Evolutionary conservation across 2,113 vertebrate species (phyloP), one percentile per base, ranked within the genome.

Genomic region (Podocnemis expansa): DNA sequence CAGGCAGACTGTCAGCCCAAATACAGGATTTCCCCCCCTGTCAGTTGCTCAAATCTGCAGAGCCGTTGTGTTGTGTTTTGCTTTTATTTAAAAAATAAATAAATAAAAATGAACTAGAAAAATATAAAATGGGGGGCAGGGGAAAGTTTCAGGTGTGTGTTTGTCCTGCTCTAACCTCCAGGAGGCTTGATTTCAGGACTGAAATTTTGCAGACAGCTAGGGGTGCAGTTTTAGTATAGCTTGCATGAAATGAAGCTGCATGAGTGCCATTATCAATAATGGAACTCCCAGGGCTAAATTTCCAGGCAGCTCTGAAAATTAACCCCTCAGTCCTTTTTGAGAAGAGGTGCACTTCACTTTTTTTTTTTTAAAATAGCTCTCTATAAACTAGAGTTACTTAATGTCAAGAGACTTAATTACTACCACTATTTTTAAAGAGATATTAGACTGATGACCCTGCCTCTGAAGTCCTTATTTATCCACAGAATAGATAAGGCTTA

Each of bases 231-330:
- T 94, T 94, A 94, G 85, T 29, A 78, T 9, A 56, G 86, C 73
- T 90, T 60, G 34, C 84, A 52, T 95, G 94, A 95, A 97, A 96
- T 97, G 97, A 97, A 97, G 85, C 94, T 56, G 86, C 38, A 1
- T 95, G 95, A 90, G 93, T 96, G 95, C 96, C 96, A 94, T 96
- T 95, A 96, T 81, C 88, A 63, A 95, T 95, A 96, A 97, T 93
- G 76, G 95, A 95, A 96, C 96, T 93, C 97, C 96, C 96, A 96
- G 84, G 63, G 93, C 94, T 96, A 94, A 95, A 92, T 97, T 97
- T 96, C 94, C 92, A 90, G 96, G 90, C 95, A 91, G 91, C 88
- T 92, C 96, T 95, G 90, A 97, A 98, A 96, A 97, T 97, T 94
- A 97, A 96, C 95, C 97, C 96, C 93, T 96, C 91, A 80, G 90